Base-by-base conservation (phyloP, 2,888 invertebrate species). In the Apoda limacodes region DNA sequence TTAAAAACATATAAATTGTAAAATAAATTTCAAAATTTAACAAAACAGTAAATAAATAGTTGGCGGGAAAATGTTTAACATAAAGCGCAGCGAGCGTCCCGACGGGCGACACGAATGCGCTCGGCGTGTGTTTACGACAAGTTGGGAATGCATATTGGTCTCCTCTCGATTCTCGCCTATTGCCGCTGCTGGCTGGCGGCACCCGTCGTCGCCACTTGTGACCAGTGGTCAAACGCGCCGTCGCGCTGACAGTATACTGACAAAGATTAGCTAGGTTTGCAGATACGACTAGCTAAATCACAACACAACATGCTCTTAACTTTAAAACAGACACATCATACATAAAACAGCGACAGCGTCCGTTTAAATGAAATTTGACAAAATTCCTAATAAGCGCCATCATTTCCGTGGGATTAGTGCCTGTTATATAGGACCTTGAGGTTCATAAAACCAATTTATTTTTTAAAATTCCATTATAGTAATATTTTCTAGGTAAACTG, bases 171-270 rank as follows among this genome's bases (percentile, higher is more conserved):
- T n/a, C n/a, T n/a, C 35, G 44, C 28, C 30, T 39, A 32, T 37
- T 34, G 39, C 25, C 37, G 32, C 41, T 34, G 32, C 34, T 28
- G 32, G 36, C 34, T 41, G 42, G 42, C 39, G 42, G 46, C 40
- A 37, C 34, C 43, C 46, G 42, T 42, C 40, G 39, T 24, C 37
- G 39, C 39, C 40, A 37, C 28, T 34, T 41, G 45, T 60, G 67
- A 60, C 54, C 71, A 68, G 51, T 63, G 72, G 74, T 70, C 74
- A 71, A 62, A 50, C 59, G 51, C 42, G 57, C 55, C 54, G 63
- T 60, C 54, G 53, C 17, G 37, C 42, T 28, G 35, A 42, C 45
- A 40, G 39, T n/a, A n/a, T n/a, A n/a, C n/a, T n/a, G n/a, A n/a
- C n/a, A n/a, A n/a, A n/a, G n/a, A n/a, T n/a, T n/a, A n/a, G n/a